A percentile compares a stretch with the other conserved stretches of the same genome.
Evolutionary conservation across 2,888 invertebrate species (phyloP).

Genomic region (Eristalis tenax): DNA sequence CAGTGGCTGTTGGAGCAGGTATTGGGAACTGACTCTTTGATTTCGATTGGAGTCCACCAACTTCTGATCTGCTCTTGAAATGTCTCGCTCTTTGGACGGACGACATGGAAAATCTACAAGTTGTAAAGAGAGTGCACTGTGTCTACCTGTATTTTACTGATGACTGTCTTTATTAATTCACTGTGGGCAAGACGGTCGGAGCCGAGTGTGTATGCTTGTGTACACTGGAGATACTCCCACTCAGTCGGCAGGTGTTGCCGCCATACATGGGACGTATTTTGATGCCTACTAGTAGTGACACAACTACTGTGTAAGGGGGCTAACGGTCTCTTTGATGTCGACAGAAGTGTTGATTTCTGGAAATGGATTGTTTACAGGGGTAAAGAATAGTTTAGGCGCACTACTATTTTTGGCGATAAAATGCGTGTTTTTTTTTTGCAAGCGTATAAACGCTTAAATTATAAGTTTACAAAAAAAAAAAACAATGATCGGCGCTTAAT

Average conservation of each 20-base stretch:
- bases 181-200: conserved; percentile 4
- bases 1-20: conserved; percentile 44
- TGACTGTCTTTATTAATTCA: conserved; percentile 19
- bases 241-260: conserved; percentile 22
- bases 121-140: conserved; percentile 62
- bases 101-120: conserved; percentile 62
- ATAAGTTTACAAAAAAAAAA: too few relatives aligned
- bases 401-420: too few relatives aligned
- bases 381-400: too few relatives aligned
- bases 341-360: too few relatives aligned
- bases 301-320: not conserved
- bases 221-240: conserved; percentile 14
- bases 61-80: not conserved
- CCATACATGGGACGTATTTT: not conserved
- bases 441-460: too few relatives aligned
- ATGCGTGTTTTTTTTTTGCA: too few relatives aligned
- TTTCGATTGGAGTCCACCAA: conserved; percentile 19
- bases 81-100: not conserved
- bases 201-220: conserved; percentile 10
- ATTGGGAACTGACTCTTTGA: conserved; percentile 50
- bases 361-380: too few relatives aligned
- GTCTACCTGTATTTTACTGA: conserved; percentile 31
- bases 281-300: not conserved
- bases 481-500: too few relatives aligned
- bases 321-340: too few relatives aligned